Base-by-base conservation (phyloP, 2,113 vertebrate genomes). In the Dasyurus viverrinus region DNA sequence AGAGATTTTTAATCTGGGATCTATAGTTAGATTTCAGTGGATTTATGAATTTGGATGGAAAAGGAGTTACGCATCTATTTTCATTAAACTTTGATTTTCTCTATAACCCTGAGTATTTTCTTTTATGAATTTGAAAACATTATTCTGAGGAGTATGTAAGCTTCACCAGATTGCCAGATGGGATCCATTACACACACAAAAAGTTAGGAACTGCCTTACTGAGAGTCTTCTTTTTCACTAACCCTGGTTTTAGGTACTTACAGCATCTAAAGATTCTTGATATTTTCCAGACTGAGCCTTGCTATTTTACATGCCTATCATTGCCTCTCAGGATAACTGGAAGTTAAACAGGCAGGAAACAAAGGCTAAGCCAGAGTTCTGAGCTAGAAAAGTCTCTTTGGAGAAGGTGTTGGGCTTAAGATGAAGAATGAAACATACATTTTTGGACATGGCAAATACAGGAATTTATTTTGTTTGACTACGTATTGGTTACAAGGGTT, bases 351-450 rank as follows among this genome's bases (percentile, higher is more conserved):
- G 52, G n/a, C 89, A 54, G 19, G 60, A 92, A 46, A 16, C 90
- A 92, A 50, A 16, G 48, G 57, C 47, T 53, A 89, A 90, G 54
- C 26, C 55, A 42, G 12, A 91, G 54, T 57, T 68, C 36, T 53
- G 68, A 57, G 47, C 55, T 93, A 53, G 52, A 92, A 93, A 91
- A 91, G 25, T 14, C 27, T 92, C 27, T 90, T 36, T 93, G 68
- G 68, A 76, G 68, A 76, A 76, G 16, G 36, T 76, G 36, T n/a
- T n/a, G 68, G n/a, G 19, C n/a, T 84, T 19, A 42, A 42, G 68
- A n/a, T 22, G 16, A 19, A 84, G 19, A 84, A 84, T 84, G 16
- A 84, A 19, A 84, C 68, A 42, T 42, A 76, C 8, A n/a, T 76
- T 76, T n/a, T 22, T 76, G 68, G 16, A 76, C 36, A 76, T n/a